These are phyloP conservation scores for Drosophila lowei DNA, from an alignment of 1,140 invertebrate species.

Conservation along the genomic window DNA sequence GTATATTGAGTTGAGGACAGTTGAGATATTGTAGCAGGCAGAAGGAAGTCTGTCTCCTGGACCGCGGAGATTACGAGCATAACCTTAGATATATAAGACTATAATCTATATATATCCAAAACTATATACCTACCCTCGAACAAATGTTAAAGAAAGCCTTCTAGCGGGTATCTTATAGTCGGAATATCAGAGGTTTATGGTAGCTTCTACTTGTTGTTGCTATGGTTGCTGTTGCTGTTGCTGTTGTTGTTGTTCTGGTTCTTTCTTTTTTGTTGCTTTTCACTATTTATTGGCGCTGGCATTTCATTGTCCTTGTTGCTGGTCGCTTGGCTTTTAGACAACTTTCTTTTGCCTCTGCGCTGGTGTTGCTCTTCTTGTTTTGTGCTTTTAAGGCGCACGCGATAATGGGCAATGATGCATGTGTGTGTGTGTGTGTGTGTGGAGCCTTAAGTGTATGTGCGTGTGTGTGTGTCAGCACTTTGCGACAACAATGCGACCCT, in stretches of 20 bases:
- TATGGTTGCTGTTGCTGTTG: constrained; percentile 18
- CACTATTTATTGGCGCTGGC: constrained; percentile 65
- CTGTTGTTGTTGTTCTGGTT: constrained; percentile 7
- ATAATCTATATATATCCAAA: too few species aligned
- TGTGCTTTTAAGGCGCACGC: constrained; percentile 72
- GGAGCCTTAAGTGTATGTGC: constrained; percentile 7
- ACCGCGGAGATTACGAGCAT: too few species aligned
- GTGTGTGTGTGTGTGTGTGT: constrained; percentile 53
- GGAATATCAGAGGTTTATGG: too few species aligned
- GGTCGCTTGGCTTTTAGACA: constrained; percentile 77
- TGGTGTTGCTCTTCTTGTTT: constrained; percentile 8
- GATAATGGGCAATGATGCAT: constrained; percentile 78
- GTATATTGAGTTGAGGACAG: too few species aligned
- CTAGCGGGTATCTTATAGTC: too few species aligned
- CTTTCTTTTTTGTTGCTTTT: constrained; percentile 42
- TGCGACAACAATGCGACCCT: constrained; percentile 67
- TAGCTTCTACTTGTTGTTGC: constrained; percentile 13
- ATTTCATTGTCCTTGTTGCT: constrained; percentile 69
- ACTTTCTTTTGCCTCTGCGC: constrained; percentile 56
- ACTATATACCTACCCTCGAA: too few species aligned
- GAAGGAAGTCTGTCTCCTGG: too few species aligned
- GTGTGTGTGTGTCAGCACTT: constrained; percentile 55
- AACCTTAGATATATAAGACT: too few species aligned
- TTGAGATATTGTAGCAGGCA: too few species aligned
- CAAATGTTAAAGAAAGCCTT: too few species aligned